Evolutionary conservation across 2,113 vertebrate species (phyloP), one percentile per base, ranked within the genome.

Genomic region (Dryoscopus gambensis): DNA sequence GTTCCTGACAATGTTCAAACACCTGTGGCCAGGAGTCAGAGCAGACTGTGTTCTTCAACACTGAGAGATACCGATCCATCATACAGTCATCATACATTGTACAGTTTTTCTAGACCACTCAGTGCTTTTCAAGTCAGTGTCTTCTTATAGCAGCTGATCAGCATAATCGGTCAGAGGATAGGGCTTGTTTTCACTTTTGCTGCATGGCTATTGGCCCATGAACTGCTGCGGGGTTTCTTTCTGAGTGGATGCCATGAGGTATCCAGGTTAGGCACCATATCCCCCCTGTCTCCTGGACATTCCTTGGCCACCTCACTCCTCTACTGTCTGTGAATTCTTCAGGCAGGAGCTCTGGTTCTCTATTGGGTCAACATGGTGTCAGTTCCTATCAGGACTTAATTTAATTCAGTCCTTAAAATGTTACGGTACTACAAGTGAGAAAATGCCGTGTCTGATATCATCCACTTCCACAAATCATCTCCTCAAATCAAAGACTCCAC

Each of bases 41-140:
- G 35, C 53, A 59, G 60, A 22, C 12, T 27, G 2, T 5, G 11
- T 31, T 53, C 33, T 79, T 62, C 23, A 73, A 5, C 33, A 15
- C 0, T 33, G 46, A 16, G 37, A 91, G 35, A 82, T 52, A 42
- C 7, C 46, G 7, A 18, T 18, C 16, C 16, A 27, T 60, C 55
- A 13, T 17, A 25, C 15, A 84, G 39, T 44, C 31, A 28, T 10
- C 1, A 1, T 31, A 42, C 10, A 10, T 15, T 0, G 0, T 40
- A 57, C 13, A 6, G 28, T 28, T 88, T 57, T 50, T 62, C 49
- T 63, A 63, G 50, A 55, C 10, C 18, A 17, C 50, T 42, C 22
- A 11, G 31, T 65, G 53, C 17, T 84, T 87, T 82, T 73, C 64
- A 69, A 69, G 37, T 73, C 46, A 21, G 4, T 71, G 35, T 81